phyloP scores from a whole-genome alignment of 2,888 invertebrate species.

The Drosophila fungiperda region DNA sequence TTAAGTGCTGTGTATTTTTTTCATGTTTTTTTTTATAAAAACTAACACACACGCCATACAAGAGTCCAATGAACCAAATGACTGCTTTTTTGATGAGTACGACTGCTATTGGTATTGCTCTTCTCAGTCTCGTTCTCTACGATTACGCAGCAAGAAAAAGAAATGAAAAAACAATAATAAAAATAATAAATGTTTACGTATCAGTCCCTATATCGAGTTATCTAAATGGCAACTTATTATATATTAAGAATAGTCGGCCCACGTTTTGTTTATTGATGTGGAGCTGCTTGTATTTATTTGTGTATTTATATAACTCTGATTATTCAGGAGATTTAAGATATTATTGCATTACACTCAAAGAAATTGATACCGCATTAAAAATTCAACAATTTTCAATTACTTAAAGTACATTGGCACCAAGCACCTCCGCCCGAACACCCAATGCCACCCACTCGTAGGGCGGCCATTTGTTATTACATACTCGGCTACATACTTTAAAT shows the following conservation, averaged over 20 bases:
- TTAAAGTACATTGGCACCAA: not conserved
- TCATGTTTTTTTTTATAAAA: not conserved
- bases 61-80: slow-evolving; percentile 36
- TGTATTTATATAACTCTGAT: not conserved
- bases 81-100: slow-evolving; percentile 11
- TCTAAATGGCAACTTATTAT: slow-evolving; percentile 5
- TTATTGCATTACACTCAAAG: not conserved
- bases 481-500: slow-evolving; percentile 56
- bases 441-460: not conserved
- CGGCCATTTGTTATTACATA: slow-evolving; percentile 52
- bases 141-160: slow-evolving; percentile 16
- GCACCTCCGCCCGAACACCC: not conserved
- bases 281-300: not conserved
- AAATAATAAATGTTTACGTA: not conserved
- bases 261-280: not conserved
- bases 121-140: not conserved
- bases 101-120: not conserved
- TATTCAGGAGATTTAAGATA: not conserved
- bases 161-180: slow-evolving; percentile 4
- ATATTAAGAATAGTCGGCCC: not conserved
- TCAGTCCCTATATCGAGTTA: slow-evolving; percentile 7
- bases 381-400: not conserved
- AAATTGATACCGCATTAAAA: not conserved
- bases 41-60: not conserved
- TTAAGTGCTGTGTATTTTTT: slow-evolving; percentile 16